Evolutionary conservation across 2,797 vertebrate species (phyloP).

Genomic region (Coccyzus lansbergi): DNA sequence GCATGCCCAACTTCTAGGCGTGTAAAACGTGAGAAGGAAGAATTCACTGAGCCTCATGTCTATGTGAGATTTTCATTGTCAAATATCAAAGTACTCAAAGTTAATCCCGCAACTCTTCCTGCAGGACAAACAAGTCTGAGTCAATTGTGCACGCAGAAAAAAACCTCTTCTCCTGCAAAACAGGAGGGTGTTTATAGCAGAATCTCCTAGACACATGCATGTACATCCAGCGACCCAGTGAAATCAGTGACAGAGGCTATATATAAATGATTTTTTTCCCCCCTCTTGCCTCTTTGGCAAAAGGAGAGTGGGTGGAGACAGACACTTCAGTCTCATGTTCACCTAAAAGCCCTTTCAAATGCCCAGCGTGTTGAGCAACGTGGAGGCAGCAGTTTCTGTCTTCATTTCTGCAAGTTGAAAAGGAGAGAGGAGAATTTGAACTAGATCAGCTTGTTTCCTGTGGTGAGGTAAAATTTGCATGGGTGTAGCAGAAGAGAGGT

Average conservation of each 20-base stretch:
- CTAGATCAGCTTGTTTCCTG: slow-evolving; percentile 66
- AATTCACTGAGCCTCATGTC: not conserved
- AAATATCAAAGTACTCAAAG: slow-evolving; percentile 10
- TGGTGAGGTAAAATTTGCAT: slow-evolving; percentile 16
- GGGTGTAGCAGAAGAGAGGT: slow-evolving; percentile 40
- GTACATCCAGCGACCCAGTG: slow-evolving; percentile 23
- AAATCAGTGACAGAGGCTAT: slow-evolving; percentile 25
- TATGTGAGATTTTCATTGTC: not conserved
- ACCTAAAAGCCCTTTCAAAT: slow-evolving; percentile 67
- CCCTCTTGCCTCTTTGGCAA: slow-evolving; percentile 59
- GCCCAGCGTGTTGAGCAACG: slow-evolving; percentile 67
- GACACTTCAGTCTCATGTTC: slow-evolving; percentile 74
- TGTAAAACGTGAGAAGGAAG: not conserved
- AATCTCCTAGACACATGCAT: slow-evolving; percentile 24
- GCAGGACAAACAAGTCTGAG: slow-evolving; percentile 30
- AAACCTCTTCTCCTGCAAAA: not conserved
- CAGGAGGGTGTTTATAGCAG: slow-evolving; percentile 33
- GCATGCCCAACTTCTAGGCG: slow-evolving; percentile 3
- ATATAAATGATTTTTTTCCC: not conserved
- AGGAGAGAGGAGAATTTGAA: slow-evolving; percentile 34
- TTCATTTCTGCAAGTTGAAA: slow-evolving; percentile 48
- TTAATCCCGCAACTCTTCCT: slow-evolving; percentile 56
- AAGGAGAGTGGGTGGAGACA: slow-evolving; percentile 69
- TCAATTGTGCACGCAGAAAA: slow-evolving; percentile 4
- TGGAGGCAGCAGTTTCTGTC: slow-evolving; percentile 63